Percentiles rank a stretch among this genome's conserved stretches.
These are phyloP conservation scores for Brenthis hecate DNA, from an alignment of 2,888 invertebrate species.

Conservation along the genomic window DNA sequence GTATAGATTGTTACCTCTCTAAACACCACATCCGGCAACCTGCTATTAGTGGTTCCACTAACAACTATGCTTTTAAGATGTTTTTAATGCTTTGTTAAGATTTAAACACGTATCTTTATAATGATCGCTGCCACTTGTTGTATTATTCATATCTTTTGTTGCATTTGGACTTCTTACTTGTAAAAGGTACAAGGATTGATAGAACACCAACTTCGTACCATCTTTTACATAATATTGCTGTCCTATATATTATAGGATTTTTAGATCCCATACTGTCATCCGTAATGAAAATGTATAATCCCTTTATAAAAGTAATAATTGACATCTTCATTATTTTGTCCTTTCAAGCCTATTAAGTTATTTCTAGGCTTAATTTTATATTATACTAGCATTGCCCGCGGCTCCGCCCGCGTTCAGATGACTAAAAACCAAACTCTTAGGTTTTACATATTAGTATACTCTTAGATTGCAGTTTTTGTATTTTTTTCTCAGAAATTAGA, in stretches of 20 bases:
- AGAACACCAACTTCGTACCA: constrained; percentile 83
- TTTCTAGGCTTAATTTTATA: no score
- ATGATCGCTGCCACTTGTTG: constrained; percentile 39
- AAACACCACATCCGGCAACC: constrained; percentile 77
- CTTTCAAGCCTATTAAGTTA: no score
- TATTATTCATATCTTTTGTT: constrained; percentile 28
- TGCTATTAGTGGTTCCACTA: constrained; percentile 85
- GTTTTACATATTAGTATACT: no score
- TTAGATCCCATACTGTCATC: constrained; percentile 49
- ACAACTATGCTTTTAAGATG: constrained; percentile 86
- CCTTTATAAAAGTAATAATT: no score
- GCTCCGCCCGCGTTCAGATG: no score
- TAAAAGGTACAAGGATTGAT: constrained; percentile 58
- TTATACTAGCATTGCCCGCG: no score
- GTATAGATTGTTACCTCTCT: constrained; percentile 54
- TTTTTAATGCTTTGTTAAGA: constrained; percentile 81
- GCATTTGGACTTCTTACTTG: constrained; percentile 23
- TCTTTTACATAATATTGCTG: constrained; percentile 80
- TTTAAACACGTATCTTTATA: constrained; percentile 74
- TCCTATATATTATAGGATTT: constrained; percentile 53
- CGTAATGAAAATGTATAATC: constrained; percentile 34
- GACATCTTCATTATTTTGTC: no score
- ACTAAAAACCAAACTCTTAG: no score
- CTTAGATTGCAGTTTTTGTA: no score
- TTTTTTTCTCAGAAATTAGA: no score